Evolutionary conservation across 1,140 invertebrate genomes (phyloP).

Genomic region (Platorchestia sp.): DNA sequence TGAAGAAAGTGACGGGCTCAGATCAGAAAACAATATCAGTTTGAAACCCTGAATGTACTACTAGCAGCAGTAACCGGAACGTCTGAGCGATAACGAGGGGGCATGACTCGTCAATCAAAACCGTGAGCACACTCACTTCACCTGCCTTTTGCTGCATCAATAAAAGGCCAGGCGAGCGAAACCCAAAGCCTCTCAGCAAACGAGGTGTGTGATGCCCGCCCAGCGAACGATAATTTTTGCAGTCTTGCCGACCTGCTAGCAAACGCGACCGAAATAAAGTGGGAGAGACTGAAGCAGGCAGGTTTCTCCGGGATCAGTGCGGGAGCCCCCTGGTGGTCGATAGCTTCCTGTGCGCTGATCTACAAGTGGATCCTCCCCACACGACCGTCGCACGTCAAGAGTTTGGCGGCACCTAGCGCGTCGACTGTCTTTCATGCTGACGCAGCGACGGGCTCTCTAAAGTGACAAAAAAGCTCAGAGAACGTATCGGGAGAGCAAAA

Average conservation of each 20-base stretch:
- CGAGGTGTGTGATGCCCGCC: slow-evolving; percentile 41
- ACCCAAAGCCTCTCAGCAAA: slow-evolving; percentile 4
- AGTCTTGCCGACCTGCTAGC: background rate
- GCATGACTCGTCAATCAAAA: slow-evolving; percentile 43
- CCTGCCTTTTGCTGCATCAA: slow-evolving; percentile 46
- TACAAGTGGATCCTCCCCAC: slow-evolving; percentile 46
- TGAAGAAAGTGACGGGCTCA: background rate
- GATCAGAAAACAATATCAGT: background rate
- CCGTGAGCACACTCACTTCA: slow-evolving; percentile 40
- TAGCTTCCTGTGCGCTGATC: slow-evolving; percentile 54
- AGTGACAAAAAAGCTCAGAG: background rate
- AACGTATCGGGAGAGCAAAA: background rate
- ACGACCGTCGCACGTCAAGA: slow-evolving; percentile 32
- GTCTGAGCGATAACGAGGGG: slow-evolving; percentile 2
- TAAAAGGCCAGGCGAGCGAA: slow-evolving; percentile 25
- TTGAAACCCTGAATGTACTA: background rate
- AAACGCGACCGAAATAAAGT: slow-evolving; percentile 24
- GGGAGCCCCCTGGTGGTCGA: slow-evolving; percentile 50
- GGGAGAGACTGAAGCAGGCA: background rate
- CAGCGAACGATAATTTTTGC: slow-evolving; percentile 35
- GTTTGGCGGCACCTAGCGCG: background rate
- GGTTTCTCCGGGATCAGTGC: slow-evolving; percentile 20
- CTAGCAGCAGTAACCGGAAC: background rate
- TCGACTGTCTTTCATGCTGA: background rate
- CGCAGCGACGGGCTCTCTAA: background rate